A percentile compares a stretch with the other conserved stretches of the same genome.
Evolutionary conservation across 2,888 invertebrate genomes (phyloP).

Genomic region (Siphlonurus alternatus): DNA sequence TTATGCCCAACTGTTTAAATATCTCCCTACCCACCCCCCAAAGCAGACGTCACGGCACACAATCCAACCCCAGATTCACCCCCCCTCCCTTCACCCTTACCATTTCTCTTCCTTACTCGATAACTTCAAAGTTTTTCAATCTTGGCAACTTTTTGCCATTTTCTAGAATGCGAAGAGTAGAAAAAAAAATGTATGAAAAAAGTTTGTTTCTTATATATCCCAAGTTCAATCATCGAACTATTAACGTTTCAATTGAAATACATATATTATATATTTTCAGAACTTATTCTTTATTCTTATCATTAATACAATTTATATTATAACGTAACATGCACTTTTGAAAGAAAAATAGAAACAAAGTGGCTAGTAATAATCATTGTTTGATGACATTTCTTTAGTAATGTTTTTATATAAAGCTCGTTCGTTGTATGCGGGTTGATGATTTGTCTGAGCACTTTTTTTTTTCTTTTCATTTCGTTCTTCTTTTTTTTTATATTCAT

Average conservation of each 20-base stretch:
- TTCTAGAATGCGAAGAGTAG: not conserved
- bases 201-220: not conserved
- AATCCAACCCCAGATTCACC: no score
- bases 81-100: not conserved
- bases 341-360: not conserved
- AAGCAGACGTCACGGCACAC: no score
- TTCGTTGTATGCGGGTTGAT: not conserved
- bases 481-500: not conserved
- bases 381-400: not conserved
- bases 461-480: not conserved
- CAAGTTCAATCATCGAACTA: not conserved
- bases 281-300: not conserved
- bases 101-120: not conserved
- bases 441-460: not conserved
- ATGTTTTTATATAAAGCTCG: not conserved
- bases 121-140: not conserved
- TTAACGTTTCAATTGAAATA: not conserved
- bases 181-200: not conserved
- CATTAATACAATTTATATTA: not conserved
- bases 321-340: not conserved
- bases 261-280: not conserved
- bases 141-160: not conserved
- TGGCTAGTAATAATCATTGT: not conserved
- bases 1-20: no score
- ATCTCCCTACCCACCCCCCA: no score